Conservation (phyloP, 1,140 invertebrate species). For the Cyrtorhinus lividipennis region DNA sequence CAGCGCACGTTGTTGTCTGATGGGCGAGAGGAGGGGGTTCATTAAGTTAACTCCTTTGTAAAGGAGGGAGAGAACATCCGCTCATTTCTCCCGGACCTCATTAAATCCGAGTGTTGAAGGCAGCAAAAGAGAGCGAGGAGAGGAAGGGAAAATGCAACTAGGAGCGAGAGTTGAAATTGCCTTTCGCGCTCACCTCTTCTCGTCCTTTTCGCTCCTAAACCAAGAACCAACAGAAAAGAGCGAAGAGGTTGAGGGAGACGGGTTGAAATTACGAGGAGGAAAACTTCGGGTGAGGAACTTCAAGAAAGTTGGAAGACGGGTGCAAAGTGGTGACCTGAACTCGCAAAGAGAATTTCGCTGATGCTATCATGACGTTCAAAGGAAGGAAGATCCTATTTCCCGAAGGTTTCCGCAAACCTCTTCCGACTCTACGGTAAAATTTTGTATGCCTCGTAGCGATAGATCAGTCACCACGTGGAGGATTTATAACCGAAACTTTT, state of each 20-base stretch:
- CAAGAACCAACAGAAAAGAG: background rate
- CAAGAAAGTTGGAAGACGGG: background rate
- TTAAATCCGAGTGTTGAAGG: constrained; percentile 5
- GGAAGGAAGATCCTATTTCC: background rate
- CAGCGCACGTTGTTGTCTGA: background rate
- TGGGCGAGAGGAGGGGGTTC: background rate
- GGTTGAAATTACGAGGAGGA: background rate
- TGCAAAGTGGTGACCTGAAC: constrained; percentile 1
- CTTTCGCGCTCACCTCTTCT: background rate
- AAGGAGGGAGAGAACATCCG: background rate
- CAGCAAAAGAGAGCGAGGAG: background rate
- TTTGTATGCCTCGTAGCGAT: too few relatives aligned
- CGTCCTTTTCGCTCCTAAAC: background rate
- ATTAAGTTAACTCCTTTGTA: constrained; percentile 6
- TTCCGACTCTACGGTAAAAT: too few relatives aligned
- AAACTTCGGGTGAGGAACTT: background rate
- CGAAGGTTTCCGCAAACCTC: background rate
- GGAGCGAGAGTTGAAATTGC: background rate
- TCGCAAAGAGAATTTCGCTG: background rate
- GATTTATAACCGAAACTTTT: too few relatives aligned
- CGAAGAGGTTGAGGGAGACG: background rate
- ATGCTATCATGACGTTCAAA: background rate
- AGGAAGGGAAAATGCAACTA: too few relatives aligned
- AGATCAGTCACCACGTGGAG: too few relatives aligned
- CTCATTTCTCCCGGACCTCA: constrained; percentile 9